Evolutionary conservation across 2,113 vertebrate species (phyloP), one percentile per base, ranked within the genome.

Genomic region (Calyptommatus sinebrachiatus): DNA sequence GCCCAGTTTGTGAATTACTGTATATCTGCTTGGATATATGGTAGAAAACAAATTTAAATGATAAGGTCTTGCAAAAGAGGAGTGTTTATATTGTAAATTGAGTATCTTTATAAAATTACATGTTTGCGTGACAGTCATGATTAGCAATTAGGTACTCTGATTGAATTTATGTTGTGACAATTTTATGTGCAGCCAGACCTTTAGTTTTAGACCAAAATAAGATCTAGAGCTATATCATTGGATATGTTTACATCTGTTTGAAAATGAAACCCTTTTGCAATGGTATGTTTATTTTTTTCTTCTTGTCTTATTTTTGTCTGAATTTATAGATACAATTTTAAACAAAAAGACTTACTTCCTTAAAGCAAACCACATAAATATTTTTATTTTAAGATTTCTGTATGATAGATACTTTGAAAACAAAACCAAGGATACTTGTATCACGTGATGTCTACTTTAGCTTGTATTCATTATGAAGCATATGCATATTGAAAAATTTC

Each of bases 271-370:
- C 2, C 12, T 6, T 50, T 48, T 85, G 77, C 69, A 1, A 77
- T 83, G 75, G 76, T 88, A 67, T 85, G 76, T 77, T 85, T 77
- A 86, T 86, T 73, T 83, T 90, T 89, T 85, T 92, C 88, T 80
- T 86, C 70, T 85, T 83, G 89, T 86, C 84, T 82, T 86, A 80
- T 85, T 92, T 89, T 87, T 83, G 88, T 92, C 86, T 90, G 85
- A 93, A 86, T 92, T 92, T 90, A 91, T 92, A 89, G 89, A 84
- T 89, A 89, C 76, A 83, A 67, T 53, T 80, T 53, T 14, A 18
- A 73, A 72, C 12, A 46, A 21, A 63, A 2, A 76, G 76, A 41
- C 79, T 82, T 77, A 9, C 45, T 83, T 84, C 73, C 41, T 78
- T 86, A 82, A 82, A 77, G 74, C 68, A 82, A 31, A 85, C 45